A percentile compares a stretch with the other conserved stretches of the same genome.
Conservation (phyloP, 2,113 vertebrate species). For the Sterna hirundo region DNA sequence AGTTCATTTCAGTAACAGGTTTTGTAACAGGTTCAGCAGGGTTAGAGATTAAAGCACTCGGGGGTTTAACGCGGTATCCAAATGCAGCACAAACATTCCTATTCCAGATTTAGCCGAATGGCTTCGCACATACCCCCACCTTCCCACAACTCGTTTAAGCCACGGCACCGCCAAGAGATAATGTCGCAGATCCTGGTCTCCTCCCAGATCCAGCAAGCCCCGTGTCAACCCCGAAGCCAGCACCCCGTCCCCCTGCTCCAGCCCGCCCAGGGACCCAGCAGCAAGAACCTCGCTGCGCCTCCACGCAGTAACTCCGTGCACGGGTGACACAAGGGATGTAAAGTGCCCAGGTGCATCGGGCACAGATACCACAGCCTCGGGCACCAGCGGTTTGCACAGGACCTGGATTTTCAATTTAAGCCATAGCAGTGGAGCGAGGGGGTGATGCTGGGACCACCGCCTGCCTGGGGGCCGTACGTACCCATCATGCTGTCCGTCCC, state of each 20-base stretch:
- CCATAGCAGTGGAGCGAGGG: fast-evolving
- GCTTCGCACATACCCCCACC: neutral
- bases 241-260: neutral
- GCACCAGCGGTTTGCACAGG: neutral
- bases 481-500: constrained; percentile 88
- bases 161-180: neutral
- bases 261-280: neutral
- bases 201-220: neutral
- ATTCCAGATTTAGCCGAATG: neutral
- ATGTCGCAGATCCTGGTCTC: neutral
- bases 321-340: neutral
- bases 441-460: fast-evolving
- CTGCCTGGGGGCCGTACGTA: neutral
- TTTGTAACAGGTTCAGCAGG: neutral
- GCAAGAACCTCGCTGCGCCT: neutral
- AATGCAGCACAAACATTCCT: neutral
- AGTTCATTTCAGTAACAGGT: neutral
- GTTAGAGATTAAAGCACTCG: neutral
- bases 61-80: neutral
- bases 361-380: neutral
- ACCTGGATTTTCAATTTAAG: neutral
- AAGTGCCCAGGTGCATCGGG: fast-evolving
- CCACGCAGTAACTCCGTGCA: fast-evolving
- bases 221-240: neutral
- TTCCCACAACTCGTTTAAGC: neutral